Percentiles rank a stretch among this genome's conserved stretches.
These are phyloP conservation scores for Imbricaverruca yamaguchii DNA, from an alignment of 2,888 invertebrate species.

Conservation along the genomic window DNA sequence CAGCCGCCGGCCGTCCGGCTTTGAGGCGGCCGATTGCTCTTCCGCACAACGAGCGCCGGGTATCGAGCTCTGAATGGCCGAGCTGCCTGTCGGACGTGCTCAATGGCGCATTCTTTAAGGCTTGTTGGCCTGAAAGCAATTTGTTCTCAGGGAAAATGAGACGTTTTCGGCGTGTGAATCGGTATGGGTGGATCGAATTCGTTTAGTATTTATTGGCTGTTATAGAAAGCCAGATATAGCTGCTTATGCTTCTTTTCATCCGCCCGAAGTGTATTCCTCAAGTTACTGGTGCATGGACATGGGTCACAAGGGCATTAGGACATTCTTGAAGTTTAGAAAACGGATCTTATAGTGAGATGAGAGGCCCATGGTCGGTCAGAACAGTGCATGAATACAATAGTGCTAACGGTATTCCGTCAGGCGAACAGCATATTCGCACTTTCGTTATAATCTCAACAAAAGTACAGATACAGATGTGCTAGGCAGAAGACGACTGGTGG, in stretches of 20 bases:
- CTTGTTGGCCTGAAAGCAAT: slow-evolving; percentile 9
- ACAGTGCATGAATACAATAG: no score
- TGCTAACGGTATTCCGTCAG: no score
- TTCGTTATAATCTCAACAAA: no score
- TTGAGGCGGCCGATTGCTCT: slow-evolving; percentile 3
- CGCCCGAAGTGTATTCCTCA: neutral
- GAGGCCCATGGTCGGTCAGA: no score
- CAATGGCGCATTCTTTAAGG: neutral
- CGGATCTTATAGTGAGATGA: no score
- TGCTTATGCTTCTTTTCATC: neutral
- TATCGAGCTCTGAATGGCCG: neutral
- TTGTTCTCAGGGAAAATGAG: slow-evolving; percentile 19
- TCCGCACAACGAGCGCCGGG: neutral
- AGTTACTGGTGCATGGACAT: neutral
- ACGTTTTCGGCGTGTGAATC: neutral
- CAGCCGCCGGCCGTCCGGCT: neutral
- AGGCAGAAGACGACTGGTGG: no score
- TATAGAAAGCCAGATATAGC: slow-evolving; percentile 1
- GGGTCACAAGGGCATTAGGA: neutral
- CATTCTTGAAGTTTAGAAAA: neutral
- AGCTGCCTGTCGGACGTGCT: neutral
- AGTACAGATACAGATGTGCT: no score
- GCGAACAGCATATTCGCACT: no score
- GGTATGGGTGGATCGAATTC: neutral
- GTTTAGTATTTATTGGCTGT: slow-evolving; percentile 14